These are phyloP conservation scores for Daphoenositta chrysoptera DNA, from an alignment of 2,113 vertebrate species.

Conservation along the genomic window DNA sequence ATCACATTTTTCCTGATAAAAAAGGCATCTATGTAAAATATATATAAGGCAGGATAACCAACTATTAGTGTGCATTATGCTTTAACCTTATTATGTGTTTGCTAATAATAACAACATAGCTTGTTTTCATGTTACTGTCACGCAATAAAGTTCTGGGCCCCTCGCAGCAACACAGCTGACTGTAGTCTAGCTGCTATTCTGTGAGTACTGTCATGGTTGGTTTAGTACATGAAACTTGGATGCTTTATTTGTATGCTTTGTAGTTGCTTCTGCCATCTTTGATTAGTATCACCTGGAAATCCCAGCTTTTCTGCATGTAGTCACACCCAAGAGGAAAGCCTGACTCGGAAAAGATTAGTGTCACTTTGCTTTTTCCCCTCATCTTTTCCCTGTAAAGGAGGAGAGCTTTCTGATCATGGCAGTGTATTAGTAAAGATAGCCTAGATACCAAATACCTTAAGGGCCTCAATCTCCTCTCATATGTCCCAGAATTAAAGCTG, in stretches of 20 bases:
- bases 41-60: not conserved
- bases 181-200: not conserved
- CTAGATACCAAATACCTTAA: slow-evolving; percentile 34
- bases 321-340: slow-evolving; percentile 59
- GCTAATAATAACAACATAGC: not conserved
- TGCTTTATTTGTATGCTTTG: slow-evolving; percentile 56
- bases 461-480: slow-evolving; percentile 17
- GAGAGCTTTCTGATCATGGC: slow-evolving; percentile 51
- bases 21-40: not conserved
- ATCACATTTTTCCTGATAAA: not conserved
- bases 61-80: not conserved
- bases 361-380: slow-evolving; percentile 49
- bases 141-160: not conserved
- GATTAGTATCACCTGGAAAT: slow-evolving; percentile 62
- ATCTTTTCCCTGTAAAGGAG: slow-evolving; percentile 49
- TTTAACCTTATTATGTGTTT: not conserved
- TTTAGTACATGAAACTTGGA: slow-evolving; percentile 26
- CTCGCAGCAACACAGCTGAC: not conserved
- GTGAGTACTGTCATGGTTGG: not conserved
- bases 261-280: slow-evolving; percentile 49
- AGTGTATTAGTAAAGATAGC: slow-evolving; percentile 22
- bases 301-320: slow-evolving; percentile 47
- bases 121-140: not conserved
- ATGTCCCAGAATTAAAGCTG: slow-evolving; percentile 1
- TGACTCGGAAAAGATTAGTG: slow-evolving; percentile 56